phyloP scores from a whole-genome alignment of 1,140 invertebrate species.

The Araneus ventricosus region DNA sequence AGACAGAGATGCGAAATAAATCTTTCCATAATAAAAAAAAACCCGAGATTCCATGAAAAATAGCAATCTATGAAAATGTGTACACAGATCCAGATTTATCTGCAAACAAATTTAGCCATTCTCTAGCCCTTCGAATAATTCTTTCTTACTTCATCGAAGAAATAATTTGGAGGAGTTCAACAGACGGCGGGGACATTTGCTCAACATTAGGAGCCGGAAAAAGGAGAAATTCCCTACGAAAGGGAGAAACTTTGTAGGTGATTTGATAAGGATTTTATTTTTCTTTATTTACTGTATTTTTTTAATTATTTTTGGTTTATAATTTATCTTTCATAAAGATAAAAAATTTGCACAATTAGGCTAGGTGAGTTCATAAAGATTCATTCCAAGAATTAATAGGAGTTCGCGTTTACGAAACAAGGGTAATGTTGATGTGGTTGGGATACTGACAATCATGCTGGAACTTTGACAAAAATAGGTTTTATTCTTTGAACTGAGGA shows the following conservation, averaged over 20 bases:
- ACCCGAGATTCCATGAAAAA: slow-evolving; percentile 26
- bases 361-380: too few species aligned
- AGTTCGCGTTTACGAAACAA: too few species aligned
- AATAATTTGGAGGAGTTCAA: slow-evolving; percentile 39
- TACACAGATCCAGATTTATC: slow-evolving; percentile 57
- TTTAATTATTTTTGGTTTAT: not conserved
- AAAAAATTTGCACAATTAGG: too few species aligned
- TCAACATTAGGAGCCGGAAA: not conserved
- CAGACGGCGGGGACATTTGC: slow-evolving; percentile 33
- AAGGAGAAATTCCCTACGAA: not conserved
- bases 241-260: not conserved
- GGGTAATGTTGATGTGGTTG: too few species aligned
- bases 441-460: too few species aligned
- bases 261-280: too few species aligned
- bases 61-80: too few species aligned
- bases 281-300: too few species aligned
- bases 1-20: not conserved
- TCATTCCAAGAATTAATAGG: too few species aligned
- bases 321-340: too few species aligned
- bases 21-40: slow-evolving; percentile 7
- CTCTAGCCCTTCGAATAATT: not conserved
- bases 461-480: too few species aligned
- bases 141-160: not conserved
- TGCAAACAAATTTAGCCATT: slow-evolving; percentile 59
- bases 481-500: too few species aligned